Base-by-base conservation (phyloP, 2,888 invertebrate species). In the Drepana falcataria region DNA sequence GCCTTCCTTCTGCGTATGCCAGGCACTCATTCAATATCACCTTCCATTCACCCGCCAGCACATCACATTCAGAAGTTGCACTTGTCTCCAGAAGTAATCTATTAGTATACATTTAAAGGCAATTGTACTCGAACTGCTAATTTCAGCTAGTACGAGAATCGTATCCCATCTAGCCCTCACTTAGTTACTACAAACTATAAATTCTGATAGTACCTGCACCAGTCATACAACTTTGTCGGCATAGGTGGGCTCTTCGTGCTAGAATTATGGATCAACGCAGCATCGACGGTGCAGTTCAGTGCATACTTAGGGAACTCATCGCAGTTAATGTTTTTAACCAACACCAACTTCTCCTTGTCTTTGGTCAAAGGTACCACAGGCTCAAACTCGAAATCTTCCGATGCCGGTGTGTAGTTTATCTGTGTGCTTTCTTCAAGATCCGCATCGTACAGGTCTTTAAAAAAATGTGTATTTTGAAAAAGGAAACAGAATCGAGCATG, bases 221-320 rank as follows among this genome's bases (percentile, higher is more conserved):
- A 90, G 47, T 82, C 75, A 5, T 21, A 37, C 5, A 90, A 63
- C 58, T 81, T 85, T 0, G 68, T 61, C 0, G 88, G 85, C 69
- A 76, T 59, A 0, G 89, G 89, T 0, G 87, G 88, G 0, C 79
- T 64, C 53, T 80, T 84, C 40, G 68, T 73, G 33, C 68, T 79
- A 0, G 81, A 81, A 48, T 88, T 87, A 56, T 87, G 87, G 44
- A 83, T 72, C 1, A 75, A 0, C 0, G 84, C 85, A 1, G 87
- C 84, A 6, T 78, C 71, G 4, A 69, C 5, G 0, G 83, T 85
- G 57, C 88, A 89, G 48, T 85, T 83, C 1, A 65, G n/a, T 0
- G 81, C 80, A 51, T 84, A 88, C 7, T 57, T 63, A 0, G 73
- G 40, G 49, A 87, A 88, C 3, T 78, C 73, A 0, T 86, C 81